Conservation (phyloP, 2,888 invertebrate genomes). For the Drosophila neutralis region DNA sequence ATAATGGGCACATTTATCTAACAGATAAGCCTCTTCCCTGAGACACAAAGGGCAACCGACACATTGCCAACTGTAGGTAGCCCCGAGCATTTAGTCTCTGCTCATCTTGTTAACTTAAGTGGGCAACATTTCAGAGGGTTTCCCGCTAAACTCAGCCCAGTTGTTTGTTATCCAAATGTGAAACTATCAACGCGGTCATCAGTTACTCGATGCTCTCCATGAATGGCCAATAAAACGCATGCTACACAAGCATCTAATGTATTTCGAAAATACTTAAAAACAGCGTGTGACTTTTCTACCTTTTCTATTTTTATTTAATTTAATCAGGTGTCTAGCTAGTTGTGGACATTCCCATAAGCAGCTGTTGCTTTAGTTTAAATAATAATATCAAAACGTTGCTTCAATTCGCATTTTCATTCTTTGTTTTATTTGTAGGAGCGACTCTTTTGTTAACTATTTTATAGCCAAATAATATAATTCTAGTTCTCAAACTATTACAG, state of each 20-base stretch:
- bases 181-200: constrained; percentile 22
- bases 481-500: constrained; percentile 88
- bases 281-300: constrained; percentile 23
- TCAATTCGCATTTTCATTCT: not conserved
- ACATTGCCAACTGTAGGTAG: constrained; percentile 48
- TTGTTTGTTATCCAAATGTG: constrained; percentile 54
- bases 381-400: not conserved
- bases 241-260: not conserved
- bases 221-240: constrained; percentile 1
- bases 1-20: constrained; percentile 81
- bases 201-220: constrained; percentile 20
- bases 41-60: constrained; percentile 56
- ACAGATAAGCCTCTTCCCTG: constrained; percentile 41
- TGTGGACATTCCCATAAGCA: too few species aligned
- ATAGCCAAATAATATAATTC: constrained; percentile 80
- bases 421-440: not conserved
- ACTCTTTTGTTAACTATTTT: constrained; percentile 28
- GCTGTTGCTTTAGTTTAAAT: not conserved
- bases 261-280: constrained; percentile 18
- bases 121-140: not conserved
- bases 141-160: constrained; percentile 18
- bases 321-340: not conserved
- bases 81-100: constrained; percentile 22
- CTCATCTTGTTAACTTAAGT: not conserved
- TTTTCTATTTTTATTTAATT: not conserved